These are phyloP conservation scores for Eleutherodactylus coqui DNA, from an alignment of 2,797 vertebrate genomes.

Conservation along the genomic window DNA sequence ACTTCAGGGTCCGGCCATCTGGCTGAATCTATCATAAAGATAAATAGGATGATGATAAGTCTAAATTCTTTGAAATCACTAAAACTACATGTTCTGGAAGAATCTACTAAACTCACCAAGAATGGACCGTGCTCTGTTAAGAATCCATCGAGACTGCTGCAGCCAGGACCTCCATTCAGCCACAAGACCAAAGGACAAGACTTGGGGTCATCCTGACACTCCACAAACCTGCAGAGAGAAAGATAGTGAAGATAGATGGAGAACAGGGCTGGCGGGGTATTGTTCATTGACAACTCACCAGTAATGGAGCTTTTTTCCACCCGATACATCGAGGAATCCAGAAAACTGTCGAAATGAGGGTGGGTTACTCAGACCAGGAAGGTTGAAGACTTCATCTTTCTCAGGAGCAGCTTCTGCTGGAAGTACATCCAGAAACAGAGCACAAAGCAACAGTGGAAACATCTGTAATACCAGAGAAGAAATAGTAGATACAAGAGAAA, in stretches of 20 bases:
- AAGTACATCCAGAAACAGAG: neutral
- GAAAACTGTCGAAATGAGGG: neutral
- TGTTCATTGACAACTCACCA: neutral
- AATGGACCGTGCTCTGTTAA: conserved; percentile 1
- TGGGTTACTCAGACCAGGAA: neutral
- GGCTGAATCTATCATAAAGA: neutral
- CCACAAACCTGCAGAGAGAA: conserved; percentile 17
- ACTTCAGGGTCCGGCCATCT: conserved; percentile 59
- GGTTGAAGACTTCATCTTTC: neutral
- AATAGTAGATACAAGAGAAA: neutral
- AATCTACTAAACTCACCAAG: conserved; percentile 12
- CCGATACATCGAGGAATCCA: neutral
- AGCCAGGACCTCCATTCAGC: conserved; percentile 65
- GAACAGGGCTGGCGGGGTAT: neutral
- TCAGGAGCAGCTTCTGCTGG: neutral
- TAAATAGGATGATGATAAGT: neutral
- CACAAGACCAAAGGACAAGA: conserved; percentile 61
- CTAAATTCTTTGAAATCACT: neutral
- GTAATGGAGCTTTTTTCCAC: neutral
- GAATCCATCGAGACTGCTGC: conserved; percentile 63
- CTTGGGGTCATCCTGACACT: conserved; percentile 61
- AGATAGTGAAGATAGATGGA: neutral
- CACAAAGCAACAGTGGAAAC: neutral
- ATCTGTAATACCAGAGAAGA: conserved; percentile 48
- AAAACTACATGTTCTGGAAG: neutral